Conservation (phyloP, 2,888 invertebrate genomes). For the Didymodactylos carnosus region DNA sequence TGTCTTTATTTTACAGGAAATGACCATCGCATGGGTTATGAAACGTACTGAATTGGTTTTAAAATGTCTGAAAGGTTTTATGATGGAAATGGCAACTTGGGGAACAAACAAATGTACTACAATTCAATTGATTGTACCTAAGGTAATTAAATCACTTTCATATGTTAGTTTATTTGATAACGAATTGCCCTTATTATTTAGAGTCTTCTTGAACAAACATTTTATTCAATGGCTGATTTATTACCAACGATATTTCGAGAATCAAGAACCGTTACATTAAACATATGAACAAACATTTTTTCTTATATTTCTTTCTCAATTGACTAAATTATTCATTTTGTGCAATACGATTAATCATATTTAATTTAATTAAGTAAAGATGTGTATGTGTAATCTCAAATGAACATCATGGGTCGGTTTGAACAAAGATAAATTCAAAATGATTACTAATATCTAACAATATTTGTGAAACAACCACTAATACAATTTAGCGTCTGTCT, state of each 20-base stretch:
- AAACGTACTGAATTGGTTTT: slow-evolving; percentile 85
- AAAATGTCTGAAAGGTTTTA: slow-evolving; percentile 96
- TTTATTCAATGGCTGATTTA: slow-evolving; percentile 3
- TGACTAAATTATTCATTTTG: too few relatives aligned
- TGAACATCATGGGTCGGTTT: too few relatives aligned
- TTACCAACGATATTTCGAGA: slow-evolving; percentile 12
- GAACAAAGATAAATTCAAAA: too few relatives aligned
- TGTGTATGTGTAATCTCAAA: too few relatives aligned
- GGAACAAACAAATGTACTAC: slow-evolving; percentile 6
- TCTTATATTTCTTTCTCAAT: too few relatives aligned
- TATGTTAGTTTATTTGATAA: neutral
- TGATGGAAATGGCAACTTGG: slow-evolving; percentile 91
- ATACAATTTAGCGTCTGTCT: too few relatives aligned
- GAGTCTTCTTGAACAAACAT: slow-evolving; percentile 11
- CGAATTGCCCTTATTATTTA: neutral
- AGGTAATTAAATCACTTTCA: slow-evolving; percentile 2
- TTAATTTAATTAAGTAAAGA: too few relatives aligned
- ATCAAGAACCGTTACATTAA: slow-evolving; percentile 2
- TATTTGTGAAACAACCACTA: too few relatives aligned
- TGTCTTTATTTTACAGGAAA: slow-evolving; percentile 34
- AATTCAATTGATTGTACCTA: slow-evolving; percentile 12
- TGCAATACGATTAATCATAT: too few relatives aligned
- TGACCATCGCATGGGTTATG: slow-evolving; percentile 87
- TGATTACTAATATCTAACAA: too few relatives aligned
- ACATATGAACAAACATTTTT: too few relatives aligned